Percentiles rank a stretch among this genome's conserved stretches.
These are phyloP conservation scores for Mola mola DNA, from an alignment of 2,113 vertebrate species.

Conservation along the genomic window DNA sequence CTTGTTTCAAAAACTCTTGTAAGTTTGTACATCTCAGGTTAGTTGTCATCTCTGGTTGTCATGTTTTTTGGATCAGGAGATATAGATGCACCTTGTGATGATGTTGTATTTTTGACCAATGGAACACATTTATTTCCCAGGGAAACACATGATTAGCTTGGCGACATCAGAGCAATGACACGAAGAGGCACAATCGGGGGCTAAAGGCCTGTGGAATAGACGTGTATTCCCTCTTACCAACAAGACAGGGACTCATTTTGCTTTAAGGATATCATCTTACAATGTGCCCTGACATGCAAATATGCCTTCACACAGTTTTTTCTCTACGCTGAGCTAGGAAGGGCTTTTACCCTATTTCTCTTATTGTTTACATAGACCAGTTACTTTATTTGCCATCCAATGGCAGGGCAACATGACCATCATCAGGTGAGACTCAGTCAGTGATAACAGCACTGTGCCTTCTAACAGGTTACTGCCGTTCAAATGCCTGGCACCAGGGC, in stretches of 20 bases:
- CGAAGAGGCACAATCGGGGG: no score
- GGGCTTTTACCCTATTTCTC: constrained; percentile 12
- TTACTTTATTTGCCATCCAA: constrained; percentile 7
- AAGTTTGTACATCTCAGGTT: no score
- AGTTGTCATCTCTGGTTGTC: background rate
- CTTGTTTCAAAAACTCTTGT: no score
- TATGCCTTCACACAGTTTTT: background rate
- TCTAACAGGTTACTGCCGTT: constrained; percentile 53
- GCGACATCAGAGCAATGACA: no score
- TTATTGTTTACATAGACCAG: constrained; percentile 12
- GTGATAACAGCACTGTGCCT: constrained; percentile 10
- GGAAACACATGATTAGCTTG: no score
- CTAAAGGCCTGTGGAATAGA: no score
- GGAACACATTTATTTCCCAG: no score
- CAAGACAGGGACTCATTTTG: no score
- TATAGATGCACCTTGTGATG: no score
- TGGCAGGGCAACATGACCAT: background rate
- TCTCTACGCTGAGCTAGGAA: background rate
- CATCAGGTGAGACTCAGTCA: constrained; percentile 25
- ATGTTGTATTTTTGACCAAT: no score
- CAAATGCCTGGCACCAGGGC: constrained; percentile 22
- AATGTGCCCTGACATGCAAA: background rate
- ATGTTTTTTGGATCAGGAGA: background rate
- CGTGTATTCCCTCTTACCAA: no score
- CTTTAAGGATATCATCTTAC: background rate